Conservation (phyloP, 2,797 vertebrate genomes). For the Loriculus beryllinus region DNA sequence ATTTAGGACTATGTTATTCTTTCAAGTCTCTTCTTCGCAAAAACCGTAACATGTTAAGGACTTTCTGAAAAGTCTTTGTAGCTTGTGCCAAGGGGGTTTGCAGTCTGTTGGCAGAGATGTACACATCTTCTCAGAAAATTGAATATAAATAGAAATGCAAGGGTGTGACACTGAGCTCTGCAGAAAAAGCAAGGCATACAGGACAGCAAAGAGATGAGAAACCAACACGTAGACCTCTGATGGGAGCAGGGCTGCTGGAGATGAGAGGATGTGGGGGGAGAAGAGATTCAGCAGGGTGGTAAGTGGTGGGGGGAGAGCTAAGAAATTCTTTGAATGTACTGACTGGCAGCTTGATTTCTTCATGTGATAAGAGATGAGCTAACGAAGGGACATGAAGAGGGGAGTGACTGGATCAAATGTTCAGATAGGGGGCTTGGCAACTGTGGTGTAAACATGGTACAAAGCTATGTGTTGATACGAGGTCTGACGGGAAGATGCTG, state of each 20-base stretch:
- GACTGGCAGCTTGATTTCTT: slow-evolving; percentile 1
- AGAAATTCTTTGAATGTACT: background rate
- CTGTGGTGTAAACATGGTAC: background rate
- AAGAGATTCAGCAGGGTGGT: background rate
- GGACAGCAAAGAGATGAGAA: background rate
- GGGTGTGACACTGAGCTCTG: background rate
- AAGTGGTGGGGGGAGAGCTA: background rate
- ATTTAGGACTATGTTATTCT: background rate
- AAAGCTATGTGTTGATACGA: background rate
- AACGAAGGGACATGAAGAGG: background rate
- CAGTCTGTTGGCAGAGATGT: background rate
- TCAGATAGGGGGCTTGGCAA: background rate
- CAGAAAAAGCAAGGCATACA: background rate
- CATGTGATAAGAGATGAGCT: background rate
- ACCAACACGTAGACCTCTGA: background rate
- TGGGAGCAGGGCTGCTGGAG: background rate
- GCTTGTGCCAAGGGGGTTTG: background rate
- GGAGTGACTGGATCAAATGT: background rate
- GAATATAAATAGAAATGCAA: slow-evolving; percentile 9
- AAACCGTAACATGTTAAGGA: background rate
- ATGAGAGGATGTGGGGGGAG: slow-evolving; percentile 11
- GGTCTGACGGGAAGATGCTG: background rate
- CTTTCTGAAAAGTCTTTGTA: background rate
- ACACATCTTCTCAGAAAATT: background rate
- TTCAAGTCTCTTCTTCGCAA: background rate